phyloP scores from a whole-genome alignment of 2,113 vertebrate genomes.

The Eulacestoma nigropectus region DNA sequence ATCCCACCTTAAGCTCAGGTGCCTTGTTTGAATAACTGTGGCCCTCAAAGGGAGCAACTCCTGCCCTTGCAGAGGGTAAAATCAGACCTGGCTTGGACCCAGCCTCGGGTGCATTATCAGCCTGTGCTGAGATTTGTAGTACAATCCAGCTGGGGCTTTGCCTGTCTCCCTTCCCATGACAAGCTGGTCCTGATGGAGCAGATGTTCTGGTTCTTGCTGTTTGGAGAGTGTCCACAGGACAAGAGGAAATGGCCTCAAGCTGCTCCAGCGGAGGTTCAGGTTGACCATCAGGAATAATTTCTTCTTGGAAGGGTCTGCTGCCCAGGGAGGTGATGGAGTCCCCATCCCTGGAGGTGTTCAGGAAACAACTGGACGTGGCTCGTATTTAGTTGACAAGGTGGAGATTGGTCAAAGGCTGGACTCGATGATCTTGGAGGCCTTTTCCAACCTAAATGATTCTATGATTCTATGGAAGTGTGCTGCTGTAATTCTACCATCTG shows the following conservation, averaged over 20 bases:
- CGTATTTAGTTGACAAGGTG: background rate
- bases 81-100: background rate
- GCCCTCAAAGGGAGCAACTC: background rate
- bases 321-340: background rate
- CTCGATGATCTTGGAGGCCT: background rate
- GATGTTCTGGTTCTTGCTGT: background rate
- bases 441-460: background rate
- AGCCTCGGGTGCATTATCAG: accelerated
- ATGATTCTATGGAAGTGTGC: background rate
- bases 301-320: background rate
- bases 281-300: background rate
- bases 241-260: background rate
- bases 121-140: background rate
- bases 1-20: accelerated
- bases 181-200: background rate
- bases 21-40: background rate
- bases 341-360: background rate
- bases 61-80: background rate
- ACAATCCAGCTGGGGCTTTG: background rate
- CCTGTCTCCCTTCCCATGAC: background rate
- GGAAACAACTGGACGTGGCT: background rate
- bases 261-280: background rate
- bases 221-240: background rate
- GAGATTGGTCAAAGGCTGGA: background rate
- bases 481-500: background rate